Evolutionary conservation across 30 jellyfish, hydroid and myxozoan genomes (phyloP), one percentile per base, ranked within the genome.

Genomic region (Aurelia sp.): DNA sequence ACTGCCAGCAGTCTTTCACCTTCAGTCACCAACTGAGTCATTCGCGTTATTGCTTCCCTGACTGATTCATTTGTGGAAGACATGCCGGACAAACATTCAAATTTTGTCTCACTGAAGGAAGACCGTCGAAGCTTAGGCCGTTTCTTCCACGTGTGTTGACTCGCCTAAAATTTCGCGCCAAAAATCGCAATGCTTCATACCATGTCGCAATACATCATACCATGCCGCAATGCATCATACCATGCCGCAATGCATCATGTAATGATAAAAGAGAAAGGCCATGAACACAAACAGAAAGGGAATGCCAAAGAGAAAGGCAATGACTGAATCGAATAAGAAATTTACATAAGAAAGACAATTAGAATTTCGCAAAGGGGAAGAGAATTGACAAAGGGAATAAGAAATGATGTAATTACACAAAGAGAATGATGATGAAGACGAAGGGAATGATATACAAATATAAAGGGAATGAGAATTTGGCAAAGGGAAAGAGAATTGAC

Each of bases 1-100:
- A 63, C 74, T 63, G 74, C 74, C 17, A 63, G 74, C 16, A 63
- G 74, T 23, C 74, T 63, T 63, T 63, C 74, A 13, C 74, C 74
- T 63, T 63, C 74, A 63, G 74, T 23, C 17, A 3, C 74, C 21
- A 63, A 63, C 21, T 63, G 74, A 63, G 74, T n/a, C 3, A 63
- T 63, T 0, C 74, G 74, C 74, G 21, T 13, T 13, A 63, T 63
- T 3, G 74, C 74, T 63, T 63, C 74, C 4, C 74, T 63, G 74
- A 63, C 74, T 4, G 40, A 23, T 21, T 63, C 74, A 23, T 21
- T 63, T n/a, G 17, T 63, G 17, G 74, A 63, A n/a, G 74, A 63
- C 74, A 63, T 63, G 17, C 16, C 3, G 33, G 33, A 27, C 33
- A 27, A 27, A 27, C 33, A 2, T 27, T 27, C 33, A 27, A 27